Conservation (phyloP, 2,797 vertebrate species). For the Myripristis jacobus region DNA sequence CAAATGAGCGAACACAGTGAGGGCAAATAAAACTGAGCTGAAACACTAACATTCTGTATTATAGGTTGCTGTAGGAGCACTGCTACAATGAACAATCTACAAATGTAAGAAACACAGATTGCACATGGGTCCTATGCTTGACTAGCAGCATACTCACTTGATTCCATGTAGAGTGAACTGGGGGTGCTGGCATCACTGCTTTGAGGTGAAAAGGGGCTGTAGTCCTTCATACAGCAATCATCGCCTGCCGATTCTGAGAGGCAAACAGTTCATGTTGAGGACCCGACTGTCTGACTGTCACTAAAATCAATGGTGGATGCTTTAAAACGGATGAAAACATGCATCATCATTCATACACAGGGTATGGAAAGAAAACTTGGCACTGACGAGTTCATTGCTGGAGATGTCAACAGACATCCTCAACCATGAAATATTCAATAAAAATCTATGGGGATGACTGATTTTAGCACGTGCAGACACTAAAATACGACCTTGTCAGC, state of each 20-base stretch:
- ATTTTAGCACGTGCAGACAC: constrained; percentile 38
- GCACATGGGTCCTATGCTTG: neutral
- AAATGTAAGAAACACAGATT: neutral
- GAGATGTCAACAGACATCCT: neutral
- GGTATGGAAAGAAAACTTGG: constrained; percentile 3
- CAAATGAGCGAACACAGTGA: no score
- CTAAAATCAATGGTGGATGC: constrained; percentile 19
- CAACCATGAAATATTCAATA: constrained; percentile 9
- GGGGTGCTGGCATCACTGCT: constrained; percentile 81
- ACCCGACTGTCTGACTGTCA: neutral
- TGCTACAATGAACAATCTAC: no score
- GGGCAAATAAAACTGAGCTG: no score
- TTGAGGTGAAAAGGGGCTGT: constrained; percentile 81
- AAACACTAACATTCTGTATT: no score
- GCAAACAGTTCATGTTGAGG: constrained; percentile 33
- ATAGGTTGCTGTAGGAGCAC: no score
- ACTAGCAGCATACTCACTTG: constrained; percentile 80
- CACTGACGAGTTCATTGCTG: constrained; percentile 9
- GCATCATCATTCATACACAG: constrained; percentile 6
- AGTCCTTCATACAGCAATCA: constrained; percentile 74
- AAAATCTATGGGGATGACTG: neutral
- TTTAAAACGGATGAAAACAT: constrained; percentile 24
- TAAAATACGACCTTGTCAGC: constrained; percentile 1
- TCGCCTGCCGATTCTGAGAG: constrained; percentile 82
- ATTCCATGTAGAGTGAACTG: constrained; percentile 89